Percentiles rank a stretch among this genome's conserved stretches.
phyloP scores from a whole-genome alignment of 2,113 vertebrate genomes.

The Leiothrix lutea region DNA sequence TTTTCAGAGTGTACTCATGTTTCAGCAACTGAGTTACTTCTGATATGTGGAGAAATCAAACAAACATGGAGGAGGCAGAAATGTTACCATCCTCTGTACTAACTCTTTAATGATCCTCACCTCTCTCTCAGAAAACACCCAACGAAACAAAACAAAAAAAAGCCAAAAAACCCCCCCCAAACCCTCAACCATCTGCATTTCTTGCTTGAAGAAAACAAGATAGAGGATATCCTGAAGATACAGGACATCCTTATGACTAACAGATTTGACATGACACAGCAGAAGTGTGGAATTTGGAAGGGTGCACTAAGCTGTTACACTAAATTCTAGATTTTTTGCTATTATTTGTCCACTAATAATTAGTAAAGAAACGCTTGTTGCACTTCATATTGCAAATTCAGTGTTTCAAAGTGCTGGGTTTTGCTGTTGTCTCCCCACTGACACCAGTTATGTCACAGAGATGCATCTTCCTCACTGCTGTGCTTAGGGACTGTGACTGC shows the following conservation, averaged over 20 bases:
- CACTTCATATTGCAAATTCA: background rate
- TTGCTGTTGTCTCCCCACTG: background rate
- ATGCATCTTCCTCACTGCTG: background rate
- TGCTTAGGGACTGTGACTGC: background rate
- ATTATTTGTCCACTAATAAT: background rate
- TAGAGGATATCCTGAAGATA: background rate
- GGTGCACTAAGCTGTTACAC: background rate
- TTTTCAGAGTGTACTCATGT: background rate
- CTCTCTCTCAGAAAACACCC: background rate
- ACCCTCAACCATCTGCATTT: background rate
- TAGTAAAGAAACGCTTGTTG: background rate
- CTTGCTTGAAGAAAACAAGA: background rate
- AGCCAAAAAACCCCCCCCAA: background rate
- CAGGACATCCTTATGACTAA: background rate
- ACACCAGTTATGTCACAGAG: background rate
- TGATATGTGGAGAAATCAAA: background rate
- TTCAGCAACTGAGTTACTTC: background rate
- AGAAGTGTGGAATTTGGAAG: background rate
- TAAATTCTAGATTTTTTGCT: background rate
- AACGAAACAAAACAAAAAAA: background rate
- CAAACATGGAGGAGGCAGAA: background rate
- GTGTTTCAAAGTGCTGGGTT: background rate
- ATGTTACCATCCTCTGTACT: background rate
- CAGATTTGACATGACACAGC: background rate
- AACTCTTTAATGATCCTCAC: background rate